phyloP scores from a whole-genome alignment of 2,888 invertebrate species.

The Andrena trimmerana region DNA sequence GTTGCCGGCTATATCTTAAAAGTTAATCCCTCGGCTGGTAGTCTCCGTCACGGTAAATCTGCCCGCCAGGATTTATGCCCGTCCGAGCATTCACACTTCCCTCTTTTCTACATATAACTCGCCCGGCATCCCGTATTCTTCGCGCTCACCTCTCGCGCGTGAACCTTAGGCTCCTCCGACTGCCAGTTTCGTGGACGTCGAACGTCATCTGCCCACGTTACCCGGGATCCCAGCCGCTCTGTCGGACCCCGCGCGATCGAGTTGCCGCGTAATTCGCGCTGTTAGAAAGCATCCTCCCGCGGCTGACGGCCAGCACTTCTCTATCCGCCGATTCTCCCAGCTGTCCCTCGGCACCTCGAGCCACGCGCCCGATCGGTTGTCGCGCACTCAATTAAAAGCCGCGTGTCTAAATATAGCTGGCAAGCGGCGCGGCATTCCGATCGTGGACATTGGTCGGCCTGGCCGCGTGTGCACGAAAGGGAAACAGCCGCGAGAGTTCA shows the following conservation, averaged over 20 bases:
- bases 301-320: background rate
- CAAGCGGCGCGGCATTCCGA: slow-evolving; percentile 70
- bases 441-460: slow-evolving; percentile 66
- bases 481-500: slow-evolving; percentile 15
- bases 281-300: background rate
- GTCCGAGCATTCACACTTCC: slow-evolving; percentile 15
- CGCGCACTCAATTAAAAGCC: slow-evolving; percentile 69
- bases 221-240: background rate
- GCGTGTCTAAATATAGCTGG: slow-evolving; percentile 73
- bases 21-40: slow-evolving; percentile 49
- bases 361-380: slow-evolving; percentile 61
- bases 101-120: slow-evolving; percentile 26
- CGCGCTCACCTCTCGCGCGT: background rate
- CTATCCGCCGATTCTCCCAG: slow-evolving; percentile 28
- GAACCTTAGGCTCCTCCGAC: background rate
- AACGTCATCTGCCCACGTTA: slow-evolving; percentile 7
- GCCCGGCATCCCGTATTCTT: background rate
- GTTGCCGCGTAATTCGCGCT: background rate
- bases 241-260: slow-evolving; percentile 5
- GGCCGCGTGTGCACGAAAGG: slow-evolving; percentile 2
- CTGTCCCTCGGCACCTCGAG: slow-evolving; percentile 27
- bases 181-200: slow-evolving; percentile 10
- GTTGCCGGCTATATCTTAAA: slow-evolving; percentile 48
- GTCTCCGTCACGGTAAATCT: slow-evolving; percentile 61
- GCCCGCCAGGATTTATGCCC: slow-evolving; percentile 39